Evolutionary conservation across 2,113 vertebrate genomes (phyloP).

Genomic region (Aviceda subcristata): DNA sequence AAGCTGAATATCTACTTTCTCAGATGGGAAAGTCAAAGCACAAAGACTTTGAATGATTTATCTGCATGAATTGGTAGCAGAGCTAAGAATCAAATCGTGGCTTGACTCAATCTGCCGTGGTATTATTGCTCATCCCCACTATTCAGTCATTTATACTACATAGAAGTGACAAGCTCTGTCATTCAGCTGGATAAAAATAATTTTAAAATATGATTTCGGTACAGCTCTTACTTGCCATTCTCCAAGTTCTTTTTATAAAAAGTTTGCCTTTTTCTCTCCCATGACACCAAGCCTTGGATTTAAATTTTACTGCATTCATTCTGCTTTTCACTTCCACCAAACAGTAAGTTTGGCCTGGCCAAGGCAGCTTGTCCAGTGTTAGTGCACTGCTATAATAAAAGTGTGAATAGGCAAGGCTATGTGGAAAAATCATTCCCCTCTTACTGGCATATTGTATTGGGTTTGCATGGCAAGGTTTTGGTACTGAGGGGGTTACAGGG

Average conservation of each 20-base stretch:
- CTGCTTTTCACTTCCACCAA: background rate
- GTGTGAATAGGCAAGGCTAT: background rate
- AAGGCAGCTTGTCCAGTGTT: background rate
- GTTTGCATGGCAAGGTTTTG: too few species aligned
- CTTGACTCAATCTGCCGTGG: constrained; percentile 1
- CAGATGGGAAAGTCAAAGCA: constrained; percentile 37
- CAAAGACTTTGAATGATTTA: constrained; percentile 49
- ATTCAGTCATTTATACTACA: constrained; percentile 24
- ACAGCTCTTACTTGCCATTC: background rate
- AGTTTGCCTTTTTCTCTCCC: background rate
- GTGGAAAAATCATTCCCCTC: background rate
- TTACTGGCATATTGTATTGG: background rate
- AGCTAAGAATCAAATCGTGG: constrained; percentile 20
- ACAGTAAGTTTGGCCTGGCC: background rate
- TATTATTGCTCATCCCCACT: constrained; percentile 20
- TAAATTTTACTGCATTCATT: background rate
- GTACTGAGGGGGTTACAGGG: too few species aligned
- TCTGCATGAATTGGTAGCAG: constrained; percentile 47
- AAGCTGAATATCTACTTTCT: constrained; percentile 55
- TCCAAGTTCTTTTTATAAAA: background rate
- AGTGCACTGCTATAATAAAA: background rate
- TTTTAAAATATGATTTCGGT: background rate
- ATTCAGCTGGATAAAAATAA: constrained; percentile 30
- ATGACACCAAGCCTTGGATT: background rate
- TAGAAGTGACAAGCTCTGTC: background rate